Percentiles rank a stretch among this genome's conserved stretches.
Conservation (phyloP, 1,140 invertebrate genomes). For the Oryctes rhinoceros region DNA sequence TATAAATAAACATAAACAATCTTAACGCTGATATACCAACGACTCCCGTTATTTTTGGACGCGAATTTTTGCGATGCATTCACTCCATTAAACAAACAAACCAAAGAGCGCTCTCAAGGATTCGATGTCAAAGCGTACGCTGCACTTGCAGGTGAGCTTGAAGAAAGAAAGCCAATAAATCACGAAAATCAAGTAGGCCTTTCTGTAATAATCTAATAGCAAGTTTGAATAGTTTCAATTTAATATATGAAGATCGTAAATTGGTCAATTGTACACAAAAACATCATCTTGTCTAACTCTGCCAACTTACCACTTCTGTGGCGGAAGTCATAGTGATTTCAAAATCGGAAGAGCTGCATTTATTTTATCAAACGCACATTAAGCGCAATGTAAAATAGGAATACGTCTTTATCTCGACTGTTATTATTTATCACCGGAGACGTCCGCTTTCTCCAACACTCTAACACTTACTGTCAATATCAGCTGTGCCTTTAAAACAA, state of each 20-base stretch:
- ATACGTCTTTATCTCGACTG: neutral
- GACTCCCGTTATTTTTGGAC: neutral
- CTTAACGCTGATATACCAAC: neutral
- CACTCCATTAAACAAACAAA: neutral
- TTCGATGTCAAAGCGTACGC: neutral
- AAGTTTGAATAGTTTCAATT: neutral
- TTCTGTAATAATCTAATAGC: too few species aligned
- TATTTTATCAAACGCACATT: neutral
- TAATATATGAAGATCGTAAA: neutral
- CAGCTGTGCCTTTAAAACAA: neutral
- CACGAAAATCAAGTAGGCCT: neutral
- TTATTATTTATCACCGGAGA: neutral
- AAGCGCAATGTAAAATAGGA: neutral
- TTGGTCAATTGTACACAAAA: neutral
- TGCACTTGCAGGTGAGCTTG: neutral
- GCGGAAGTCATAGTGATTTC: slow-evolving; percentile 6
- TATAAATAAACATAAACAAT: neutral
- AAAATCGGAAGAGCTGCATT: neutral
- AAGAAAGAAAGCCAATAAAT: neutral
- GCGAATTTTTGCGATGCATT: neutral
- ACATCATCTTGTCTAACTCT: neutral
- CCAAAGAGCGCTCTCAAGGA: too few species aligned
- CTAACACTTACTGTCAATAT: neutral
- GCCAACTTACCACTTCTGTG: neutral
- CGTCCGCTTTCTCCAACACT: neutral